Base-by-base conservation (phyloP, 2,113 vertebrate genomes). In the Phyllopteryx taeniolatus region DNA sequence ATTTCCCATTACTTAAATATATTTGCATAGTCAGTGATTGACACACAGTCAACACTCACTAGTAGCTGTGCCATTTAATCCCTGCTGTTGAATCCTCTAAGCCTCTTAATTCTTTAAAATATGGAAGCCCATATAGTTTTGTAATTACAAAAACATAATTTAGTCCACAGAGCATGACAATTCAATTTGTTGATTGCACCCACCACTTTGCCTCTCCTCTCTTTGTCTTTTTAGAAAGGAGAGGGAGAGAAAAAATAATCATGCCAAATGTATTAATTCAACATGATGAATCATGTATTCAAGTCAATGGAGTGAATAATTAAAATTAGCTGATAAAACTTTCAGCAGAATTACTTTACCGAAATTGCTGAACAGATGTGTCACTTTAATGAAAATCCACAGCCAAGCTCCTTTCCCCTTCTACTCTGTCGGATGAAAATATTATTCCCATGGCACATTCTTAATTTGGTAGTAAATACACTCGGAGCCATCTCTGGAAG, bases 301-400 rank as follows among this genome's bases (percentile, higher is more conserved):
- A 98, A 95, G 94, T 95, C 97, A 99, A 94, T 98, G 96, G 96
- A 99, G 96, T 99, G 97, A 99, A 99, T 99, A 99, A 99, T 99
- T 98, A 99, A 99, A 99, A 99, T 99, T 97, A 98, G 96, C 96
- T 97, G 97, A 98, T 99, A 99, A 99, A 99, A 99, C 97, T 98
- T 99, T 98, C 96, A 98, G 96, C 95, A 95, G 96, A 98, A 98
- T 98, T 98, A 97, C 96, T 97, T 98, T 96, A 94, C 96, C 54
- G 94, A 97, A 99, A 98, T 97, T 98, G 96, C 96, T 96, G 97
- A 98, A 95, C 97, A 98, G 97, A 99, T 98, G 97, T 98, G 96
- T 98, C 97, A 98, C 98, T 99, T 98, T 99, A 99, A 98, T 99
- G 96, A 98, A 99, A 98, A 99, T 95, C 96, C 96, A 97, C 95